Conservation (phyloP, 2,113 vertebrate species). For the Orcinus orca region DNA sequence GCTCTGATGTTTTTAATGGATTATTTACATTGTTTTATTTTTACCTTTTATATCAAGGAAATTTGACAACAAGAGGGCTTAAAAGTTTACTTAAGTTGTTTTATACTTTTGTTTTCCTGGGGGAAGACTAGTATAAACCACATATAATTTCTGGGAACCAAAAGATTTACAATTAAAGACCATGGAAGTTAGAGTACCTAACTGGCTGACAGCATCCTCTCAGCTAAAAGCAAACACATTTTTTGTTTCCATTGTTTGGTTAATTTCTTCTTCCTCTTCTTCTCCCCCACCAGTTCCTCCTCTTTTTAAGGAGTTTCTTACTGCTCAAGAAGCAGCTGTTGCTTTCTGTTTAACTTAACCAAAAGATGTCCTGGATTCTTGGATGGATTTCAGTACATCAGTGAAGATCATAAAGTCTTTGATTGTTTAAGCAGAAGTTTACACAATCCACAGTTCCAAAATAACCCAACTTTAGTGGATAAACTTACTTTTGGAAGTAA, state of each 20-base stretch:
- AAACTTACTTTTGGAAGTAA: constrained; percentile 50
- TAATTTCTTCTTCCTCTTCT: background rate
- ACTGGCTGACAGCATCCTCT: background rate
- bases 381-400: background rate
- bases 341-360: constrained; percentile 13
- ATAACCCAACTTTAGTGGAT: background rate
- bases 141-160: background rate
- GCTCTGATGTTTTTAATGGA: background rate
- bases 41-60: background rate
- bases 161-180: background rate
- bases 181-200: background rate
- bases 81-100: background rate
- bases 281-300: background rate
- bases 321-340: constrained; percentile 28
- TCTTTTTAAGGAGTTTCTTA: background rate
- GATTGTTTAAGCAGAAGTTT: constrained; percentile 67
- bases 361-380: background rate
- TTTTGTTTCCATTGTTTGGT: background rate
- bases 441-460: constrained; percentile 30
- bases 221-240: background rate
- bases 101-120: background rate
- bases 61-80: background rate
- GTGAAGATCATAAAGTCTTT: constrained; percentile 7
- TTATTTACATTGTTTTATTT: background rate
- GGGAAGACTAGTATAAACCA: background rate